phyloP scores from a whole-genome alignment of 1,140 invertebrate species.

The Drosophila aff. region DNA sequence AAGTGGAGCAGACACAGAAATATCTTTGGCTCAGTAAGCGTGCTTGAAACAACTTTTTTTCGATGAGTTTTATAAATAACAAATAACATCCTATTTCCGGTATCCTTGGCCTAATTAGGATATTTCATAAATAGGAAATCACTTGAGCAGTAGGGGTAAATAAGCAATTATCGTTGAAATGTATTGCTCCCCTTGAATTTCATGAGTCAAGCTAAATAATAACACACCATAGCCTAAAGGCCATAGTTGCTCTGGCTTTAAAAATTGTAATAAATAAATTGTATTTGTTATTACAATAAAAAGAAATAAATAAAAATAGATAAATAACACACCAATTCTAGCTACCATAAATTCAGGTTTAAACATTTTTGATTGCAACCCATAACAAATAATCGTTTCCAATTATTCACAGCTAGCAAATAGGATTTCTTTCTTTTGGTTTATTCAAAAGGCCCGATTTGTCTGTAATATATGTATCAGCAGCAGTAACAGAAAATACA shows the following conservation, averaged over 20 bases:
- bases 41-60: constrained; percentile 25
- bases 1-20: constrained; percentile 34
- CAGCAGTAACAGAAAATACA: constrained; percentile 34
- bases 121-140: constrained; percentile 13
- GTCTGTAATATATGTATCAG: constrained; percentile 37
- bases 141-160: neutral
- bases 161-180: constrained; percentile 11
- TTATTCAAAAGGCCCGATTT: constrained; percentile 38
- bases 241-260: no score
- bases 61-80: constrained; percentile 37
- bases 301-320: no score
- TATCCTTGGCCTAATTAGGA: constrained; percentile 35
- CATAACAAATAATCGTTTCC: constrained; percentile 52
- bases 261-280: no score
- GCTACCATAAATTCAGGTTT: constrained; percentile 4
- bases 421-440: constrained; percentile 1
- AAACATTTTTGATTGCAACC: constrained; percentile 31
- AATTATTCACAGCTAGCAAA: constrained; percentile 62
- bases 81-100: constrained; percentile 28
- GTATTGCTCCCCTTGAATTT: constrained; percentile 4
- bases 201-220: constrained; percentile 12
- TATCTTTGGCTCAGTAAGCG: constrained; percentile 27
- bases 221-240: no score
- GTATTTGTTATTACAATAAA: no score
- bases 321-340: neutral